phyloP scores from a whole-genome alignment of 2,113 vertebrate species.

The Solenodon paradoxus region DNA sequence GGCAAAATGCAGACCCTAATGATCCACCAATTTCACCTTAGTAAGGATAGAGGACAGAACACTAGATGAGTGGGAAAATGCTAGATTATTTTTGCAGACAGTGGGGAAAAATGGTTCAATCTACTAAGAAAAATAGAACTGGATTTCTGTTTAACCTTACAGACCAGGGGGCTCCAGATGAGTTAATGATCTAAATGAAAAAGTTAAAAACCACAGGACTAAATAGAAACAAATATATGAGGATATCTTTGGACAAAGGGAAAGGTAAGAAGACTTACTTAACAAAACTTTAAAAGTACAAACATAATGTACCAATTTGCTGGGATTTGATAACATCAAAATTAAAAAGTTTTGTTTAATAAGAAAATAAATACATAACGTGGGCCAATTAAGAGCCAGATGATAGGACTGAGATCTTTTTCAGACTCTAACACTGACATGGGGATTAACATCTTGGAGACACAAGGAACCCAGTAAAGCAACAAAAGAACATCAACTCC shows the following conservation, averaged over 20 bases:
- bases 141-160: background rate
- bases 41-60: background rate
- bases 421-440: conserved; percentile 59
- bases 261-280: background rate
- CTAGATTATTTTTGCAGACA: background rate
- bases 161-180: too few relatives aligned
- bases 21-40: background rate
- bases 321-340: conserved; percentile 47
- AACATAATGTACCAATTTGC: background rate
- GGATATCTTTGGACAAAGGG: background rate
- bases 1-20: background rate
- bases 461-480: conserved; percentile 15
- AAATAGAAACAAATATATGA: background rate
- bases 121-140: background rate
- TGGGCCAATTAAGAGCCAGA: conserved; percentile 56
- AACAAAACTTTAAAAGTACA: conserved; percentile 33
- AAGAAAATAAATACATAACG: background rate
- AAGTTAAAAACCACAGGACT: background rate
- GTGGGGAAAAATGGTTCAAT: background rate
- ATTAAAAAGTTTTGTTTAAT: conserved; percentile 28
- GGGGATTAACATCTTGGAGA: conserved; percentile 62
- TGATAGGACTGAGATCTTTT: background rate
- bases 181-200: background rate
- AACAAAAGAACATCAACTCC: conserved; percentile 33
- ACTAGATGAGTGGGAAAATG: background rate